Conservation (phyloP, 2,888 invertebrate species). For the Theretra japonica region DNA sequence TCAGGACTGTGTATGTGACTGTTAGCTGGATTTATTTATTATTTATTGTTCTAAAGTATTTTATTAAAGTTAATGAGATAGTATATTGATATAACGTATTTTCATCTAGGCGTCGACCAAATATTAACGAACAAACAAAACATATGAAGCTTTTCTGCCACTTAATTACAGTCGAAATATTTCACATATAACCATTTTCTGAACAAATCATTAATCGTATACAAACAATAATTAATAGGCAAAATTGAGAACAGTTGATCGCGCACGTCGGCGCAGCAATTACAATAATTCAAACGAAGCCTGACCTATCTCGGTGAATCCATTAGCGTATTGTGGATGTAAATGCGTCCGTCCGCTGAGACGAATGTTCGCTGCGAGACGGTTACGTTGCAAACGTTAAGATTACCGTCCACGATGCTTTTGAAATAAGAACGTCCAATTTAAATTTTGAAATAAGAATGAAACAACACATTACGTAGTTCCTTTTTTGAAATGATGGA, state of each 20-base stretch:
- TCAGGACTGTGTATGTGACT: too few species aligned
- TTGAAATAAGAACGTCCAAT: too few species aligned
- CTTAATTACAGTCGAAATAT: neutral
- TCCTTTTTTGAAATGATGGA: too few species aligned
- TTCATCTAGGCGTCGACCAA: too few species aligned
- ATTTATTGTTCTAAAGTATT: too few species aligned
- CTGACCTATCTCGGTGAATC: constrained; percentile 62
- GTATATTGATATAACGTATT: too few species aligned
- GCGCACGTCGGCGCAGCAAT: constrained; percentile 45
- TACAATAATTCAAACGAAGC: constrained; percentile 68
- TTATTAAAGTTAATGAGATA: too few species aligned
- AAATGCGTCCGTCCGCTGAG: constrained; percentile 43
- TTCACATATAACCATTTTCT: neutral
- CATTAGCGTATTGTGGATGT: constrained; percentile 56
- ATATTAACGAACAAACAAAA: too few species aligned
- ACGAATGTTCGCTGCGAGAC: constrained; percentile 32
- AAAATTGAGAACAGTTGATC: constrained; percentile 12
- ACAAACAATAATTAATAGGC: neutral
- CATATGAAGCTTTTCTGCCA: too few species aligned
- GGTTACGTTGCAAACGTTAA: neutral
- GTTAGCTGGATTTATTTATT: too few species aligned
- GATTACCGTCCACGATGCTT: neutral
- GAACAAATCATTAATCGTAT: neutral
- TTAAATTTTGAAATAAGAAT: too few species aligned
- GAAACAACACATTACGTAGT: too few species aligned